Evolutionary conservation across 1,140 invertebrate genomes (phyloP).

Genomic region (Halesus radiatus): DNA sequence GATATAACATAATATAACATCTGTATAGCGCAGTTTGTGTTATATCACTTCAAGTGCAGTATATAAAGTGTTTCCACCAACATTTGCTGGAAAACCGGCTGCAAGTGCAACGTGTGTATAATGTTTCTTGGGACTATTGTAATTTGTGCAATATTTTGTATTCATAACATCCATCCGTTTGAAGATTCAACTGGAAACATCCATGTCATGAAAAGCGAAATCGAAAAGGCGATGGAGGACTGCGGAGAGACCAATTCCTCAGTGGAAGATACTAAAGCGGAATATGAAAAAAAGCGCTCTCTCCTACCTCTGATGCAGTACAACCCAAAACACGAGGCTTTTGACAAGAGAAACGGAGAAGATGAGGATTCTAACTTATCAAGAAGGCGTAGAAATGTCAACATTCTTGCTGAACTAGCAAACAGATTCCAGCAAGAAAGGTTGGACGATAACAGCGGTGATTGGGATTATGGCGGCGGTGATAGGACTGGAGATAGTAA

Average conservation of each 20-base stretch:
- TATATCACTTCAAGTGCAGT: too few relatives aligned
- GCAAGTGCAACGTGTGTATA: background rate
- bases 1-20: too few relatives aligned
- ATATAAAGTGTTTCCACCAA: background rate
- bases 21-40: too few relatives aligned
- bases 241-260: constrained; percentile 41
- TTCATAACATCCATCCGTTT: background rate
- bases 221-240: constrained; percentile 48
- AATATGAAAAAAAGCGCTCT: constrained; percentile 34
- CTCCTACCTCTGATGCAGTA: too few relatives aligned
- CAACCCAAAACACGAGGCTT: too few relatives aligned
- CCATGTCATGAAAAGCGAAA: constrained; percentile 48
- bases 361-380: too few relatives aligned
- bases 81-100: background rate
- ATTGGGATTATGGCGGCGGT: constrained; percentile 48
- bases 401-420: too few relatives aligned
- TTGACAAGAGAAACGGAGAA: too few relatives aligned
- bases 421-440: background rate
- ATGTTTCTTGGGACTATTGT: background rate
- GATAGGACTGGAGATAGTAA: background rate
- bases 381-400: too few relatives aligned
- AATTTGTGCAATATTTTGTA: background rate
- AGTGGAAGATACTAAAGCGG: constrained; percentile 26
- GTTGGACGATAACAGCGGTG: constrained; percentile 36
- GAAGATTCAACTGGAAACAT: constrained; percentile 41